phyloP scores from a whole-genome alignment of 2,113 vertebrate species.

The Thamnophis sirtalis region DNA sequence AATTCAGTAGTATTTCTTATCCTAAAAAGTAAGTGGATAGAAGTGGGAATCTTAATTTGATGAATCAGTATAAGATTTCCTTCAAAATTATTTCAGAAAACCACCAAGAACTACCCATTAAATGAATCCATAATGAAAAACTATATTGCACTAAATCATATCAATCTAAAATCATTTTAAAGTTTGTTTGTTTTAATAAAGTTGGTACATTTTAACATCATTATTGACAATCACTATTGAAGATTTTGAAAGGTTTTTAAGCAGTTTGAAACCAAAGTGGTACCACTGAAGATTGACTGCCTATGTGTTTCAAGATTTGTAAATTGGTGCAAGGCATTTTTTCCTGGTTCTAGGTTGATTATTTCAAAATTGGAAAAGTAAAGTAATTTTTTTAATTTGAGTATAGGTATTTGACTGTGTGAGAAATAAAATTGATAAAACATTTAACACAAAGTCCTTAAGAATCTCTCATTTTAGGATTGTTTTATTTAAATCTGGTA shows the following conservation, averaged over 20 bases:
- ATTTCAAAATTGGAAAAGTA: neutral
- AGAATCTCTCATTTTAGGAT: neutral
- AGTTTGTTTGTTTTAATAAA: neutral
- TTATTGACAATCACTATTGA: neutral
- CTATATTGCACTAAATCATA: neutral
- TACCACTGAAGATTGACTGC: neutral
- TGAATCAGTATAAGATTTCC: neutral
- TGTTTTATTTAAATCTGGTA: neutral
- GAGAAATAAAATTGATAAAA: neutral
- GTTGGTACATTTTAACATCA: neutral
- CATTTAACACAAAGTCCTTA: neutral
- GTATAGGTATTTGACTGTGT: neutral
- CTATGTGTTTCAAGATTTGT: neutral
- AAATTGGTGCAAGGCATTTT: neutral
- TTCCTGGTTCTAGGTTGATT: neutral
- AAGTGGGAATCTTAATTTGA: neutral
- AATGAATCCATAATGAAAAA: neutral
- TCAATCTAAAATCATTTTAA: neutral
- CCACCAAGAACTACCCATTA: neutral
- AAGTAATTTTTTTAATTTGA: neutral
- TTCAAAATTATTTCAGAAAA: neutral
- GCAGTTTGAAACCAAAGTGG: neutral
- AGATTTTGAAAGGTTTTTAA: neutral
- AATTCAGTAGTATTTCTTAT: neutral
- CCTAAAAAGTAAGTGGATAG: neutral